Conservation (phyloP, 2,888 invertebrate genomes). For the Eupeodes latifasciatus region DNA sequence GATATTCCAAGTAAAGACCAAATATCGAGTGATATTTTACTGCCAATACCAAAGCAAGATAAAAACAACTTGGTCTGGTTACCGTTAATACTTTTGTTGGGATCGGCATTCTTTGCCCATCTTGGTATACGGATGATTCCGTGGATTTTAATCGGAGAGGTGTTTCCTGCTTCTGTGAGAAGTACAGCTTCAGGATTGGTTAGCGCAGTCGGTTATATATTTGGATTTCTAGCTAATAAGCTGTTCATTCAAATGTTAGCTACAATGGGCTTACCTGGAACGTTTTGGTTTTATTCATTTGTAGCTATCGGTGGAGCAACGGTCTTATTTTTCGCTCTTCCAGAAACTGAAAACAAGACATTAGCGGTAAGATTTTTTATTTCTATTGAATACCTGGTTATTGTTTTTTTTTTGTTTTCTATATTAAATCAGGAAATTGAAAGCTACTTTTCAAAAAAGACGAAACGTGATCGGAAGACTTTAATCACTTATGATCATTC, state of each 20-base stretch:
- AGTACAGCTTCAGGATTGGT: conserved; percentile 90
- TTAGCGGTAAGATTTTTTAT: conserved; percentile 82
- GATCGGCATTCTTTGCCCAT: conserved; percentile 89
- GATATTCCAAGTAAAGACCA: conserved; percentile 72
- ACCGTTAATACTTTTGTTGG: conserved; percentile 88
- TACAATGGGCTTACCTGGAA: conserved; percentile 88
- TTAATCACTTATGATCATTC: conserved; percentile 60
- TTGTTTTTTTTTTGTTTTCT: conserved; percentile 36
- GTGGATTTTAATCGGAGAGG: conserved; percentile 93
- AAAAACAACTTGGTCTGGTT: conserved; percentile 87
- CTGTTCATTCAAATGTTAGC: conserved; percentile 88
- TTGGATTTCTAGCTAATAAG: conserved; percentile 91
- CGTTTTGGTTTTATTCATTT: conserved; percentile 89
- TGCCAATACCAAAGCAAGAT: conserved; percentile 83
- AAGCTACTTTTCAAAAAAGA: conserved; percentile 82
- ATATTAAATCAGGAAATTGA: conserved; percentile 80
- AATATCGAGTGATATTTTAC: conserved; percentile 79
- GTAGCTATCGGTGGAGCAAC: conserved; percentile 88
- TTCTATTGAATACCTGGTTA: not conserved
- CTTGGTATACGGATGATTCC: conserved; percentile 88
- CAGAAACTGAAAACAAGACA: conserved; percentile 93
- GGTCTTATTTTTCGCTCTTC: conserved; percentile 88
- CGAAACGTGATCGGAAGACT: conserved; percentile 76
- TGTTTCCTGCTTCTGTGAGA: conserved; percentile 88
- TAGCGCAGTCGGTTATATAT: conserved; percentile 90